Conservation (phyloP, 2,888 invertebrate species). For the Drosophila engyochracea region DNA sequence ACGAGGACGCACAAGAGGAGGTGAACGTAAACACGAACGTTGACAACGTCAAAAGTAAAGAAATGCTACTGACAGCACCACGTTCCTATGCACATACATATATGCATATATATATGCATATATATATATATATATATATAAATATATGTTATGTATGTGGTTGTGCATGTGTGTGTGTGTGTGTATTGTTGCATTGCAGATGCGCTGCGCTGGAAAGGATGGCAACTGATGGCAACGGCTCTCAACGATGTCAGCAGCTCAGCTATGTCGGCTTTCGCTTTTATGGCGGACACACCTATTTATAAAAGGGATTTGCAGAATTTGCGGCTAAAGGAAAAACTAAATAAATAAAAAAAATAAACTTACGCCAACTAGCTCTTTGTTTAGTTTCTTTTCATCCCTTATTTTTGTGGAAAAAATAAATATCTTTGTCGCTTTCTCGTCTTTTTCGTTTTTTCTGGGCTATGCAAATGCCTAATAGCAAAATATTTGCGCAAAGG, state of each 20-base stretch:
- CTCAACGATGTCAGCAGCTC: constrained; percentile 56
- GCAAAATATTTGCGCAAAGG: constrained; percentile 44
- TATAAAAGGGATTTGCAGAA: constrained; percentile 69
- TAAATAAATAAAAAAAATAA: constrained; percentile 34
- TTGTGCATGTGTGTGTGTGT: constrained; percentile 2
- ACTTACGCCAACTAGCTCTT: constrained; percentile 51
- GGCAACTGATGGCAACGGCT: constrained; percentile 26
- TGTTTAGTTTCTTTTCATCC: constrained; percentile 40
- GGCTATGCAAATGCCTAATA: constrained; percentile 45
- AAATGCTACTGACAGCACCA: constrained; percentile 55
- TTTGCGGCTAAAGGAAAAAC: constrained; percentile 56
- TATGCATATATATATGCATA: neutral
- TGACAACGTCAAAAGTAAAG: constrained; percentile 74
- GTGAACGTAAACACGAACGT: constrained; percentile 39
- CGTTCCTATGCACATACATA: constrained; percentile 24
- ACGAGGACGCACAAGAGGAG: neutral
- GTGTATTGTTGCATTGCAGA: constrained; percentile 40
- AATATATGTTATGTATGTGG: neutral
- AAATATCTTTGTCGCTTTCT: constrained; percentile 53
- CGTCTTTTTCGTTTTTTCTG: constrained; percentile 11
- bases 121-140: neutral
- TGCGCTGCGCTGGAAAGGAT: constrained; percentile 37
- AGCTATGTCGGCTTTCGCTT: constrained; percentile 63
- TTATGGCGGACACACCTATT: constrained; percentile 69
- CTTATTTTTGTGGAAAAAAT: constrained; percentile 45